Percentiles rank a stretch among this genome's conserved stretches.
phyloP scores from a whole-genome alignment of 2,113 vertebrate genomes.

The Nyctibius bracteatus region DNA sequence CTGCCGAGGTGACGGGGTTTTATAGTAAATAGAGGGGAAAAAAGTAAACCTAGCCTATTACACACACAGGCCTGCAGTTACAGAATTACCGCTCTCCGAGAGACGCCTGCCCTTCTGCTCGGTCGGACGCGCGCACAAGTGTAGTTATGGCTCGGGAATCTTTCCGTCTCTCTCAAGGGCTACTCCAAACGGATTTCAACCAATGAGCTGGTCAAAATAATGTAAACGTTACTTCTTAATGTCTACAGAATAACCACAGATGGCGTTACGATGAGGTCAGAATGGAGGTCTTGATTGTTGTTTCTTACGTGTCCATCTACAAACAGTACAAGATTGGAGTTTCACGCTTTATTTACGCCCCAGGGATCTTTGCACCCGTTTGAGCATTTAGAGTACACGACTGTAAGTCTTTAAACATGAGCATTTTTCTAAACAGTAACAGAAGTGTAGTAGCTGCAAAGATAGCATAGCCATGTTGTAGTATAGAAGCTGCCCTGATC shows the following conservation, averaged over 20 bases:
- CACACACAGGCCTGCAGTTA: slow-evolving; percentile 1
- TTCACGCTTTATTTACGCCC: slow-evolving; percentile 73
- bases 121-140: background rate
- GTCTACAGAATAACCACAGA: slow-evolving; percentile 46
- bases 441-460: slow-evolving; percentile 73
- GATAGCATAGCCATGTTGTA: slow-evolving; percentile 74
- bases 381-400: slow-evolving; percentile 69
- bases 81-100: background rate
- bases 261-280: slow-evolving; percentile 44
- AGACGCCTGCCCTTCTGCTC: background rate
- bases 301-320: slow-evolving; percentile 66
- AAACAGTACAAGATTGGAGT: slow-evolving; percentile 64
- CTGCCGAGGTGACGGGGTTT: background rate
- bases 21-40: background rate
- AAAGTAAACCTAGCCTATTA: slow-evolving; percentile 5
- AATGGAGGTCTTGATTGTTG: slow-evolving; percentile 36
- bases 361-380: slow-evolving; percentile 62
- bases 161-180: background rate
- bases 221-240: slow-evolving; percentile 58
- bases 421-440: slow-evolving; percentile 69
- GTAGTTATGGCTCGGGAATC: background rate
- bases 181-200: background rate
- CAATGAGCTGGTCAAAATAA: slow-evolving; percentile 57
- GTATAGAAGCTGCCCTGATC: slow-evolving; percentile 75
- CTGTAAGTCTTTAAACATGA: slow-evolving; percentile 69